phyloP scores from a whole-genome alignment of 2,888 invertebrate genomes.

The Ophioninae sp. region DNA sequence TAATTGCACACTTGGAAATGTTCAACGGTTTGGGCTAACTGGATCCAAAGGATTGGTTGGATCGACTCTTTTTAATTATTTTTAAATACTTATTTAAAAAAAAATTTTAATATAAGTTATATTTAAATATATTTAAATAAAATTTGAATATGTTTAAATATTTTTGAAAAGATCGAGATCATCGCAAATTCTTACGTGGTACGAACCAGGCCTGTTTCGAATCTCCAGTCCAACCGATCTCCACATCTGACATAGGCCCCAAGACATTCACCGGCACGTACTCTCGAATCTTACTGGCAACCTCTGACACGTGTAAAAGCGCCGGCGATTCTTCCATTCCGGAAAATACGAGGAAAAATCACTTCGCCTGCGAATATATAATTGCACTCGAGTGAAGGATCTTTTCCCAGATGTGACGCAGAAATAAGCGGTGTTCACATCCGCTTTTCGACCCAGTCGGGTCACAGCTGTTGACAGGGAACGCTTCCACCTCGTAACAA shows the following conservation, averaged over 20 bases:
- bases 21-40: no score
- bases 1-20: no score
- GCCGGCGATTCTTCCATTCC: not conserved
- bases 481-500: not conserved
- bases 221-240: not conserved
- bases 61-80: no score
- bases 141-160: no score
- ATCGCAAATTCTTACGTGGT: no score
- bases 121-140: no score
- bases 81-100: no score
- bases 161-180: no score
- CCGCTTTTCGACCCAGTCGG: not conserved
- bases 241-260: not conserved
- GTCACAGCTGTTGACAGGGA: not conserved
- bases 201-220: not conserved
- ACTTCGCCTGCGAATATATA: not conserved
- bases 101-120: no score
- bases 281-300: not conserved
- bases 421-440: not conserved
- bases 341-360: not conserved
- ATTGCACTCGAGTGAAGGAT: not conserved
- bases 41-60: no score
- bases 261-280: not conserved
- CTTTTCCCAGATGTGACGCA: not conserved
- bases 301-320: not conserved